Base-by-base conservation (phyloP, 2,113 vertebrate genomes). In the Sterrhoptilus dennistouni region DNA sequence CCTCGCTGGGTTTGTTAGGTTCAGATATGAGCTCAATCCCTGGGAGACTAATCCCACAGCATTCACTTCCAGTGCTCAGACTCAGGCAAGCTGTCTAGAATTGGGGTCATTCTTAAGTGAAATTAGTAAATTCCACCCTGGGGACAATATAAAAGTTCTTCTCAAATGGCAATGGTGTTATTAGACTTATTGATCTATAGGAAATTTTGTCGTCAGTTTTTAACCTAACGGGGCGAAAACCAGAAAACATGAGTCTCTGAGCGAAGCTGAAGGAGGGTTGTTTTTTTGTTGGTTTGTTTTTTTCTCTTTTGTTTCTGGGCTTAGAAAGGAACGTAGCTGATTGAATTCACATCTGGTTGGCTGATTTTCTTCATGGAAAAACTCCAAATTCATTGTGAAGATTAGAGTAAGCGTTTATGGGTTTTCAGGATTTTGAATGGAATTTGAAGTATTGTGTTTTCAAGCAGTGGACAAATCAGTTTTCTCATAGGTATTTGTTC, bases 371-470 rank as follows among this genome's bases (percentile, higher is more conserved):
- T 91, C 82, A 89, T 97, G 98, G 96, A 97, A 92, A 96, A 97
- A 91, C 96, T 98, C 98, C 97, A 98, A 97, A 97, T 97, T 97
- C 95, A 95, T 87, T 97, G 96, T 96, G 94, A 97, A 97, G 96
- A 97, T 97, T 98, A 98, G 97, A 97, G 90, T 92, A 95, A 97
- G 95, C 94, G 65, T 97, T 98, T 97, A 97, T 94, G 97, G 91
- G 96, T 95, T 97, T 97, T 94, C 87, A 96, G 96, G 96, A 97
- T 97, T 97, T 93, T 87, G 57, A 97, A 95, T 95, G 97, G 96
- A 98, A 97, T 98, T 98, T 94, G 89, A 98, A 97, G 96, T 98
- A 98, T 98, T 98, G 96, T 98, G 96, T 98, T 97, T 98, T 97
- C 93, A 97, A 97, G 95, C 95, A 96, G 87, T 86, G 96, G 75